These are phyloP conservation scores for Panthera leo DNA, from an alignment of 2,113 vertebrate species.

Conservation along the genomic window DNA sequence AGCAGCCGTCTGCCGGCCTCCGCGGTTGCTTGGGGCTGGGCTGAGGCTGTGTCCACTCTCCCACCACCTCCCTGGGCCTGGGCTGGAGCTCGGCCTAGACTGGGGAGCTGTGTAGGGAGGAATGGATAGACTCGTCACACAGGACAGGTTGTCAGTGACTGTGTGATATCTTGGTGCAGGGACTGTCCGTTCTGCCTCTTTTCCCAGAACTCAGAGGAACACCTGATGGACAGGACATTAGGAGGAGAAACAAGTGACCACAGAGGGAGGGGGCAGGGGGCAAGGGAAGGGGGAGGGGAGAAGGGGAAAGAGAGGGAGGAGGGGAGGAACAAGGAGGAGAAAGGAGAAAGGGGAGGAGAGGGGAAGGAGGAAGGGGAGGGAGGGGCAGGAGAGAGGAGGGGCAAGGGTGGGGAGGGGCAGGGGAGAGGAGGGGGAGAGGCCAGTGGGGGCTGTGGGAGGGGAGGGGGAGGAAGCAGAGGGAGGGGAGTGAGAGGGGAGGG, in stretches of 20 bases:
- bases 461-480: rapidly evolving
- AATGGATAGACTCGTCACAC: rapidly evolving
- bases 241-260: neutral
- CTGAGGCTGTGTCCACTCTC: too few relatives aligned
- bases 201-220: neutral
- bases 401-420: neutral
- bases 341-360: rapidly evolving
- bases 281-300: neutral
- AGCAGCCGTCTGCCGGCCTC: rapidly evolving
- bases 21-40: rapidly evolving
- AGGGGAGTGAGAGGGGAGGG: too few relatives aligned
- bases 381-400: too few relatives aligned
- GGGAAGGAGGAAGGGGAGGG: rapidly evolving
- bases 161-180: rapidly evolving
- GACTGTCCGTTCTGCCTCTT: rapidly evolving
- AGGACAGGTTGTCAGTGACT: rapidly evolving
- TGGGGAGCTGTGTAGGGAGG: rapidly evolving
- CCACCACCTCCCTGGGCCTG: rapidly evolving
- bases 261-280: neutral
- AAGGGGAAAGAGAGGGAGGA: rapidly evolving
- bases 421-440: rapidly evolving
- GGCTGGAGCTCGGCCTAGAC: rapidly evolving
- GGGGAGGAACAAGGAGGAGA: neutral
- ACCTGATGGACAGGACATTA: rapidly evolving
- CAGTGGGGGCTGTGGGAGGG: too few relatives aligned